Base-by-base conservation (phyloP, 2,888 invertebrate genomes). In the Clepsis dumicolana region DNA sequence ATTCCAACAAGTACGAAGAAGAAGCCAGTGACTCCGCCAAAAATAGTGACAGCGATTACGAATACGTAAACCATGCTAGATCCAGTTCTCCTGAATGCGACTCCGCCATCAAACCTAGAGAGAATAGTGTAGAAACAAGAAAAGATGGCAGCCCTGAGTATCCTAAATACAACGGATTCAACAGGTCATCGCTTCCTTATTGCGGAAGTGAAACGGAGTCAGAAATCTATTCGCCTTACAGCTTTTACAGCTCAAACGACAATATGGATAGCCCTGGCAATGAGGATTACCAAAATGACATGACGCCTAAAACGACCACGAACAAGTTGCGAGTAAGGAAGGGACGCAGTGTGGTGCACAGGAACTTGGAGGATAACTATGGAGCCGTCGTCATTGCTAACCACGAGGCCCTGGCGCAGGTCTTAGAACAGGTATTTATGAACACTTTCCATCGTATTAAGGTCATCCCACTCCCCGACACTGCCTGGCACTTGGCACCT, bases 331-430 rank as follows among this genome's bases (percentile, higher is more conserved):
- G 97, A 77, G 96, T 97, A 72, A 94, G 97, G 76, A 96, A 97
- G 86, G 97, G 96, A 62, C 94, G 97, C 70, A 97, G 97, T 85
- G 96, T 97, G 73, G 97, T 97, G 10, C 97, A 97, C 85, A 96
- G 96, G 81, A 97, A 96, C 84, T 94, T 98, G 72, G 98, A 98
- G 83, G 98, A 98, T 82, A 98, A 98, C 91, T 98, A 98, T 82
- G 97, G 97, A 18, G 98, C 98, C 50, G 97, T 98, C 38, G 96
- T 98, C 73, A 96, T 97, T 41, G 97, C 98, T 71, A 98, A 98
- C 93, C 97, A 98, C 83, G 97, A 98, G 89, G 97, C 98, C 7
- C 94, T 98, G 21, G 97, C 97, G 62, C 97, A 98, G 90, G 96
- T 98, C 79, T 94, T 98, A 73, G 97, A 98, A 90, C 97, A 98